Base-by-base conservation (phyloP, 1,140 invertebrate genomes). In the Pseudachorutes palmiensis region DNA sequence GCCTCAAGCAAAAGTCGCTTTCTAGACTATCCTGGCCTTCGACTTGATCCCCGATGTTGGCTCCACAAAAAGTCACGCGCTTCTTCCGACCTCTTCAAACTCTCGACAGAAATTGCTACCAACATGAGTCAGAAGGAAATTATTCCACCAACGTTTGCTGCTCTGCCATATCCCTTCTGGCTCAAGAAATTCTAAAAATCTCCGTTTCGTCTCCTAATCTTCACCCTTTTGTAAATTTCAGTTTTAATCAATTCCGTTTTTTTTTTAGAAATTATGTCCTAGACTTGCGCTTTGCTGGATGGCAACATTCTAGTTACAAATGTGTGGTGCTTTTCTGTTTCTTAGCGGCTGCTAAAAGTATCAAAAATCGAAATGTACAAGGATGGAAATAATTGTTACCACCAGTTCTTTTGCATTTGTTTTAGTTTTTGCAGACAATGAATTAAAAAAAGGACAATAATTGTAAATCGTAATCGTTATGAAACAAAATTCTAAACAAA, bases 121-220 rank as follows among this genome's bases (percentile, higher is more conserved):
- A 55, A 55, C 24, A 55, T 55, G 51, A 55, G 51, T 26, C 14
- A 55, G 24, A 55, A 55, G 12, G 51, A 55, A 55, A 55, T 55
- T 22, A 55, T 55, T 24, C 51, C 51, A 5, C 51, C 51, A 14
- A 19, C 51, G 9, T 55, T 19, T 22, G 51, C 51, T 19, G 51
- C 51, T 55, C 51, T 55, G 51, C 51, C 51, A 9, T 55, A 55
- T 24, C 51, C 51, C 24, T 55, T 55, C 51, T 55, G 51, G 51
- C 51, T 55, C 24, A 55, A 55, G 51, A 14, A 55, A 24, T 14
- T 12, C 5, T 41, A 41, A 41, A 41, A 41, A n/a, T n/a, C n/a
- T n/a, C n/a, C n/a, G n/a, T n/a, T n/a, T n/a, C n/a, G n/a, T n/a
- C n/a, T n/a, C n/a, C n/a, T n/a, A n/a, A n/a, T n/a, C n/a, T n/a